These are phyloP conservation scores for Tiaroga cobitis DNA, from an alignment of 2,797 vertebrate genomes.

Conservation along the genomic window DNA sequence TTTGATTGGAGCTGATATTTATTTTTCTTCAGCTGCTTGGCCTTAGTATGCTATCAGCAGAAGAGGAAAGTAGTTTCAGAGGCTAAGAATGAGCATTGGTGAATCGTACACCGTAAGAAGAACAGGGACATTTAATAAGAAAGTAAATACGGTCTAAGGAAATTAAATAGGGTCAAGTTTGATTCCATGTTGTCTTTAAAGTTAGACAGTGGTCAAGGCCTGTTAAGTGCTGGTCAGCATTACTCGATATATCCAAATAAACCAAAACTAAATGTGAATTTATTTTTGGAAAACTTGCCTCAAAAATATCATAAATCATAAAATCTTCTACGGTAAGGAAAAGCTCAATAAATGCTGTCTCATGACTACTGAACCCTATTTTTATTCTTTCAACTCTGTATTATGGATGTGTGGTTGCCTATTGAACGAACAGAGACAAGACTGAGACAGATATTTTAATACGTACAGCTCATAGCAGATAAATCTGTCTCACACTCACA, in stretches of 20 bases:
- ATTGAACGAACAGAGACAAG: neutral
- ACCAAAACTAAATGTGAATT: constrained; percentile 4
- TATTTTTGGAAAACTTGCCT: neutral
- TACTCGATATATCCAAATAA: neutral
- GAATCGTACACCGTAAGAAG: too few relatives aligned
- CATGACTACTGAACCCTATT: neutral
- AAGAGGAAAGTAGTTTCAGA: too few relatives aligned
- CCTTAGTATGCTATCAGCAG: too few relatives aligned
- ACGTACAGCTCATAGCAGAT: constrained; percentile 25
- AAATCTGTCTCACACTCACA: neutral
- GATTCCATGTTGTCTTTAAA: neutral
- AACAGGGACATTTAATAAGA: too few relatives aligned
- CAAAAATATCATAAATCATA: neutral
- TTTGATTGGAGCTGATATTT: too few relatives aligned
- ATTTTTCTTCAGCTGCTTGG: too few relatives aligned
- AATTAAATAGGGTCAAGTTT: neutral
- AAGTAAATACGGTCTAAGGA: too few relatives aligned
- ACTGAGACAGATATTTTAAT: constrained; percentile 20
- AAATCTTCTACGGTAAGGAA: neutral
- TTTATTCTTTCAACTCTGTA: neutral
- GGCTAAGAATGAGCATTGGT: too few relatives aligned
- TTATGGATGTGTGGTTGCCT: neutral
- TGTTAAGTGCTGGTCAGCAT: neutral
- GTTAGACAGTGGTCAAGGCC: neutral
- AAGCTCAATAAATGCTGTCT: neutral